These are phyloP conservation scores for Lophotriccus pileatus DNA, from an alignment of 2,797 vertebrate genomes.

Conservation along the genomic window DNA sequence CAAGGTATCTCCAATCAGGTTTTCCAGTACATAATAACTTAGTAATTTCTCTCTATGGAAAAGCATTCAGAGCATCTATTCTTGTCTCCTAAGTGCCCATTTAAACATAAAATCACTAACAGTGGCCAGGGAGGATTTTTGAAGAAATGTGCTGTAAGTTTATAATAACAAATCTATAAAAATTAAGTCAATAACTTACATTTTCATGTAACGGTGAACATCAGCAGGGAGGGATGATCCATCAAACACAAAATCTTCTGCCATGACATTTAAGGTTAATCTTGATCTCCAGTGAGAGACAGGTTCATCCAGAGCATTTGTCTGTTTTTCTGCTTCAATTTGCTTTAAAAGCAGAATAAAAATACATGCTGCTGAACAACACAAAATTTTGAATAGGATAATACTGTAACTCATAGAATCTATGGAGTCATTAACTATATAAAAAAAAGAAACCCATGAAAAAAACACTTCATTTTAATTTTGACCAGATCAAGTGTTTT, in stretches of 20 bases:
- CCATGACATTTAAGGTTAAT: slow-evolving; percentile 90
- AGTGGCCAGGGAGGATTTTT: background rate
- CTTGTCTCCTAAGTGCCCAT: background rate
- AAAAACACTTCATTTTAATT: background rate
- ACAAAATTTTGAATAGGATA: background rate
- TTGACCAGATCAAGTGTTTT: background rate
- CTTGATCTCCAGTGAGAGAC: slow-evolving; percentile 90
- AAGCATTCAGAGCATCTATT: background rate
- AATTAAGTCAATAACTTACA: slow-evolving; percentile 75
- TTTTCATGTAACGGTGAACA: slow-evolving; percentile 91
- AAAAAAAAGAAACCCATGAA: background rate
- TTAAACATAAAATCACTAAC: background rate
- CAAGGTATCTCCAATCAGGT: background rate
- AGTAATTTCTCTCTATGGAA: background rate
- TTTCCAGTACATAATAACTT: background rate
- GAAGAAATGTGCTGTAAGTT: background rate
- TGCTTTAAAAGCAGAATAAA: slow-evolving; percentile 56
- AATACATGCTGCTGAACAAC: background rate
- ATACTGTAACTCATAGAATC: background rate
- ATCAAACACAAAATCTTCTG: slow-evolving; percentile 91
- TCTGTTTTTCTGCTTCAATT: slow-evolving; percentile 74
- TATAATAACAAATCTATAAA: background rate
- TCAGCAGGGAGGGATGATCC: slow-evolving; percentile 90
- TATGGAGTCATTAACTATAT: background rate
- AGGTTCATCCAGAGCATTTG: slow-evolving; percentile 74